Base-by-base conservation (phyloP, 1,140 invertebrate genomes). In the Lordiphosa stackelbergi region DNA sequence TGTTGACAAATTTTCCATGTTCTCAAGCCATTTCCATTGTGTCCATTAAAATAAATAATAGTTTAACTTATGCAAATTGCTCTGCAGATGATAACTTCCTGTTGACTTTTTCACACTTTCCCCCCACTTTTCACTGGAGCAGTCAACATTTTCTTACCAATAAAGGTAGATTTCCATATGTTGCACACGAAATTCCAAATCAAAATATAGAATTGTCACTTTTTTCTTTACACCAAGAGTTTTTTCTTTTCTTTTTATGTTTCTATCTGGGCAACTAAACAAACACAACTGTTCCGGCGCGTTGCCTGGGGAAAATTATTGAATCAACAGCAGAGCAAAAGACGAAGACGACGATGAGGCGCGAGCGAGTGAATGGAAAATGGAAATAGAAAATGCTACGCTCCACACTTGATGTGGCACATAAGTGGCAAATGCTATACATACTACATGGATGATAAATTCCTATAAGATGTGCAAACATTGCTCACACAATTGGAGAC, bases 351-450 rank as follows among this genome's bases (percentile, higher is more conserved):
- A 41, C 58, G 52, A 62, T 38, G 42, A 31, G 47, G 45, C 51
- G 37, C 53, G 48, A 62, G 40, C 36, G 46, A 55, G 56, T 57
- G 69, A 69, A 40, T 68, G 53, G 63, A 66, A 58, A 68, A 66
- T 79, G 75, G 77, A 83, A 81, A 79, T 83, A 75, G 72, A 83
- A 81, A 77, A 75, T 81, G 61, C 64, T 54, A 55, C 22, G 22
- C 22, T 41, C 43, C 63, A 66, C 61, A 72, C 64, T 68, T 62
- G 59, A 41, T 70, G 46, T 64, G 59, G 62, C 34, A 59, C 40
- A 60, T 61, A 42, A 52, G 57, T 63, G 58, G 58, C 58, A 60
- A 60, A 61, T 62, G 61, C 42, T 40, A 61, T 60, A 31, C 28
- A 31, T 31, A 31, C 28, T 31, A 42, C 56, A 43, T 16, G 56